Evolutionary conservation across 2,113 vertebrate species (phyloP), one percentile per base, ranked within the genome.

Genomic region (Salminus brasiliensis): DNA sequence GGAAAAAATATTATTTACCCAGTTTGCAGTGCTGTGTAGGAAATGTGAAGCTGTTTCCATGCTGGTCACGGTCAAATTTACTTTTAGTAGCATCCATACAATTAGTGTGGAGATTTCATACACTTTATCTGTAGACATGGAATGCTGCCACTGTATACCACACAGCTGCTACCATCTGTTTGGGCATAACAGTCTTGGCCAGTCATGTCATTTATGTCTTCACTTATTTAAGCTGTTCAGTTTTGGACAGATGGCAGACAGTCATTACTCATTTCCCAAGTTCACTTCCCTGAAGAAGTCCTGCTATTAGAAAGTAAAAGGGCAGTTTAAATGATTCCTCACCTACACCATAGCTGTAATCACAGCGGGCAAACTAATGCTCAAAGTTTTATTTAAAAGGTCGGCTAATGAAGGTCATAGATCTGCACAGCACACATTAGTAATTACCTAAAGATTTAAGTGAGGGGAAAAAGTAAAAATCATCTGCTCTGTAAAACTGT

Each of bases 81-180:
- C n/a, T n/a, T n/a, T 55, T 55, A 2, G 1, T 18, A 1, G 21
- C 4, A 52, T 55, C 3, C 21, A 25, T 23, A 18, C 23, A 10
- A 23, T 53, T 53, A 53, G 18, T n/a, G 49, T 8, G 8, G 52
- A 23, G 9, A 55, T 25, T 55, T 55, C 23, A 55, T 25, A 11
- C n/a, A 55, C 52, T 55, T 55, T 25, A 55, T 55, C n/a, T 25
- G n/a, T 55, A 4, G 3, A 55, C 6, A 55, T 55, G n/a, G n/a
- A n/a, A n/a, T n/a, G n/a, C n/a, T n/a, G n/a, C n/a, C 52, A 25
- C 52, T n/a, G 2, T 25, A 55, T 3, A 55, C n/a, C 23, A 25
- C 52, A 55, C 52, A 55, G 52, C 52, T 25, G 52, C 52, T 55
- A n/a, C 52, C 52, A 55, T 55, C 52, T 55, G 52, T 55, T 55